Evolutionary conservation across 2,113 vertebrate genomes (phyloP).

Genomic region (Cynoglossus semilaevis): DNA sequence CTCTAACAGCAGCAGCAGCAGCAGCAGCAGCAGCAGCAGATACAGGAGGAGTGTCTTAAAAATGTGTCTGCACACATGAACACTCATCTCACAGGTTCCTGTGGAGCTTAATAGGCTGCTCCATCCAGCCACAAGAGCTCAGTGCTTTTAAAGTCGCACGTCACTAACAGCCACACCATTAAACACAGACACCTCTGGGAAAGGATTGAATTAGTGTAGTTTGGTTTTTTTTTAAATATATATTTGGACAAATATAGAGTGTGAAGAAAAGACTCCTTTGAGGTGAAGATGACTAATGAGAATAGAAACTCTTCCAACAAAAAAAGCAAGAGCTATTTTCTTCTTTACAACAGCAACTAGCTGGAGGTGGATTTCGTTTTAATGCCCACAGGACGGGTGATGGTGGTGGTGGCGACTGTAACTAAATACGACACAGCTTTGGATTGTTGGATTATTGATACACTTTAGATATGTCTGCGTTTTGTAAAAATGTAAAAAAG

Average conservation of each 20-base stretch:
- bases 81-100: conserved; percentile 32
- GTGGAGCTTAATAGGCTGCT: conserved; percentile 43
- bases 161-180: conserved; percentile 38
- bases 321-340: background rate
- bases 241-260: background rate
- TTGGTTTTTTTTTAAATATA: too few species aligned
- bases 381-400: background rate
- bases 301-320: background rate
- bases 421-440: too few species aligned
- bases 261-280: conserved; percentile 10
- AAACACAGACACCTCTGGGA: conserved; percentile 16
- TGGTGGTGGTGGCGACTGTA: too few species aligned
- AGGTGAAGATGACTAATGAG: conserved; percentile 19
- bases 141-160: conserved; percentile 13
- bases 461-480: too few species aligned
- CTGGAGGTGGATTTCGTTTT: background rate
- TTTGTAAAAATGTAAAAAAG: too few species aligned
- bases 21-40: too few species aligned
- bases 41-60: conserved; percentile 14
- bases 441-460: too few species aligned
- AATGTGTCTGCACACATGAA: background rate
- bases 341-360: background rate
- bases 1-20: conserved; percentile 25
- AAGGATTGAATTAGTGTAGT: conserved; percentile 9
- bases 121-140: conserved; percentile 20